Base-by-base conservation (phyloP, 2,888 invertebrate genomes). In the Ochropleura plecta region DNA sequence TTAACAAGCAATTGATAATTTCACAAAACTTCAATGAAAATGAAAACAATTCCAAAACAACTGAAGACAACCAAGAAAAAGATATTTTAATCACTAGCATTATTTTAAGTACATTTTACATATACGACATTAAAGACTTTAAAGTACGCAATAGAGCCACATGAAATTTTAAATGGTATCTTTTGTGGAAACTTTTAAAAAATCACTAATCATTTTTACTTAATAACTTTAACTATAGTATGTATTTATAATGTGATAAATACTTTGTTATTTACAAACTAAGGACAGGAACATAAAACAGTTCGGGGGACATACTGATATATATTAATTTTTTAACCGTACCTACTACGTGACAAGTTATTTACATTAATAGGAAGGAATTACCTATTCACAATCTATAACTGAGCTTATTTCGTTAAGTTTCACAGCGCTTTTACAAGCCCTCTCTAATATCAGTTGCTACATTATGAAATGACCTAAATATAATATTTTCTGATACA, bases 251-350 rank as follows among this genome's bases (percentile, higher is more conserved):
- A 75, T 84, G 86, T 84, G 89, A 92, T 93, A 93, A 92, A 93
- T 94, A 94, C 90, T 91, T 94, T 92, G 89, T 93, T 95, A 96
- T 96, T 93, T 95, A 96, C 95, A 96, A 91, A 93, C 95, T 95
- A 96, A 94, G 88, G 91, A 92, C 94, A 96, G 95, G 96, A 96
- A 96, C 96, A 96, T 95, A 96, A 95, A 95, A 95, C 94, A 95
- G 95, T 95, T 95, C 94, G 91, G 93, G 93, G 94, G 94, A 93
- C 92, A 91, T 93, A 92, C 88, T 93, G 93, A 94, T 92, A 95
- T 96, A 96, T 96, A 96, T 96, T 96, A 96, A 94, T 94, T 91
- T 94, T 94, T 94, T 93, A 90, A 93, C 90, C 91, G 90, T 92
- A 93, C 83, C 91, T 92, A 91, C 91, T 93, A 93, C 89, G 90